Evolutionary conservation across 1,140 invertebrate genomes (phyloP).

Genomic region (Aricia agestis): DNA sequence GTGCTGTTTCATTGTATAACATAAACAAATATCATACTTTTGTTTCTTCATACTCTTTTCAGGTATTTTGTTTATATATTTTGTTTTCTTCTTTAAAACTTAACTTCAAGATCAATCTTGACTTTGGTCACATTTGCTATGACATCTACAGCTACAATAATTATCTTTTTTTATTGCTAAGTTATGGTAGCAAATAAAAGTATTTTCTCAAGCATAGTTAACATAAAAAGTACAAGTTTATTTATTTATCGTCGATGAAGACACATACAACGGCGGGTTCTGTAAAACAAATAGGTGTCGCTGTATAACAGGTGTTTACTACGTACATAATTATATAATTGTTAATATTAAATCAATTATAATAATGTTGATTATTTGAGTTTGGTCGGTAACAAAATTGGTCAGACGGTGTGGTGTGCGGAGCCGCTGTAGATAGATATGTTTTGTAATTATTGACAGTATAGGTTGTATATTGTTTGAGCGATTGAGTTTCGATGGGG

Average conservation of each 20-base stretch:
- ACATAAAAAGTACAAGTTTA: neutral
- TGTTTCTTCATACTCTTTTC: neutral
- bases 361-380: conserved; percentile 67
- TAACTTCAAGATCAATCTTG: no score
- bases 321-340: conserved; percentile 73
- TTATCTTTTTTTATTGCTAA: no score
- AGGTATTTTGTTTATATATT: no score
- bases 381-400: conserved; percentile 35
- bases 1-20: neutral
- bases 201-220: neutral
- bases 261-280: conserved; percentile 49
- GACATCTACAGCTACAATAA: no score
- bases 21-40: neutral
- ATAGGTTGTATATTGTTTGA: conserved; percentile 68
- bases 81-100: no score
- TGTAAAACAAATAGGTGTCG: conserved; percentile 64
- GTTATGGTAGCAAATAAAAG: neutral
- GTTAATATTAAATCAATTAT: conserved; percentile 72
- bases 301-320: conserved; percentile 72
- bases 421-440: conserved; percentile 45
- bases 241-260: neutral
- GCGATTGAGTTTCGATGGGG: conserved; percentile 66
- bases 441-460: conserved; percentile 53
- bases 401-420: neutral
- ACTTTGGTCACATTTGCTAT: no score